Base-by-base conservation (phyloP, 1,140 invertebrate genomes). In the Tenebrio molitor region DNA sequence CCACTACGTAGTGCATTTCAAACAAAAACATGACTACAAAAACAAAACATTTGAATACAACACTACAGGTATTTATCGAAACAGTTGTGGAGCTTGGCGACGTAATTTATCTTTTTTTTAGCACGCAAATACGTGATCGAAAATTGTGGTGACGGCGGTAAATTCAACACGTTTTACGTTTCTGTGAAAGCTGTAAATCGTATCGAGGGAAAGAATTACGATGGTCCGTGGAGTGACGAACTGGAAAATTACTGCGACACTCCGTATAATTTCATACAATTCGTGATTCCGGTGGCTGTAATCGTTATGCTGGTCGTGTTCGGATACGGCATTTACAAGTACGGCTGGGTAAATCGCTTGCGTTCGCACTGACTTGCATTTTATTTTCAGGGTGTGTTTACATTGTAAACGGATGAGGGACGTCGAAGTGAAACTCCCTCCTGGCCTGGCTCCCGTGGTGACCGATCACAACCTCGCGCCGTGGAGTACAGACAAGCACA, bases 341-440 rank as follows among this genome's bases (percentile, higher is more conserved):
- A n/a, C n/a, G n/a, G n/a, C n/a, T n/a, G n/a, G n/a, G n/a, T n/a
- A n/a, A n/a, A n/a, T n/a, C n/a, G n/a, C n/a, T n/a, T n/a, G n/a
- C n/a, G n/a, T n/a, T n/a, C n/a, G n/a, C n/a, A n/a, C n/a, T n/a
- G n/a, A n/a, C n/a, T n/a, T n/a, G n/a, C n/a, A n/a, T n/a, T n/a
- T 1, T 62, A 1, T 73, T 16, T 46, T 17, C 42, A 88, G 87
- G 74, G 73, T 84, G 1, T 88, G 86, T 83, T 75, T 78, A 0
- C 84, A 83, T 36, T 87, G 83, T 46, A 84, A 84, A 76, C 82
- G 81, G 2, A 88, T 88, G 86, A 81, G 81, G 73, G 83, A 87
- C 72, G 84, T 88, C 0, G 83, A 86, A 74, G 84, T 89, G 0
- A 87, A 87, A 79, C 74, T 89, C 34, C 88, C 88, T 33, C 84